Evolutionary conservation across 2,113 vertebrate genomes (phyloP).

Genomic region (Anhinga rufa): DNA sequence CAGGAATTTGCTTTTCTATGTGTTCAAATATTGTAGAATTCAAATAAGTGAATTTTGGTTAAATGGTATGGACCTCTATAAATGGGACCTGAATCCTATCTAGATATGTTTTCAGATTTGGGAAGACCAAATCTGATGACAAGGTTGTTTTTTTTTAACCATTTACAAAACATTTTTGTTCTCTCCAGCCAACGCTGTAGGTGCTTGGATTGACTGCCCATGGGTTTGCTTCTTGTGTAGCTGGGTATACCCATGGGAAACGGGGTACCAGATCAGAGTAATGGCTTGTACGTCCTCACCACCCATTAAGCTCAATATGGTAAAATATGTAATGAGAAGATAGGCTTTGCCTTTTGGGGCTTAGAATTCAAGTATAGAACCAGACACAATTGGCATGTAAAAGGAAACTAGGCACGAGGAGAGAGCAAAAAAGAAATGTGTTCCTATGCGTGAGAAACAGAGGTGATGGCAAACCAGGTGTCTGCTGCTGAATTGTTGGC

Average conservation of each 20-base stretch:
- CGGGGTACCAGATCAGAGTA: background rate
- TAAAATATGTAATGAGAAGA: background rate
- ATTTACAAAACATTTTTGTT: background rate
- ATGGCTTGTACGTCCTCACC: background rate
- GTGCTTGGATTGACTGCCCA: background rate
- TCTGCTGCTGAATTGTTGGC: background rate
- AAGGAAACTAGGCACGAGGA: background rate
- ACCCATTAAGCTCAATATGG: background rate
- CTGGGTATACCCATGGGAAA: background rate
- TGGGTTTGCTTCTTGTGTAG: background rate
- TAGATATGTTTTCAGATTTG: background rate
- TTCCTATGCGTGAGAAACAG: background rate
- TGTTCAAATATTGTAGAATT: background rate
- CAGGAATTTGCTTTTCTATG: background rate
- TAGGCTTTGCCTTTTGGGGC: background rate
- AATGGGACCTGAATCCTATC: background rate
- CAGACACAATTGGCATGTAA: background rate
- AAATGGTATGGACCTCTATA: background rate
- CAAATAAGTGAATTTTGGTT: too few species aligned
- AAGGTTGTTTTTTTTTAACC: background rate
- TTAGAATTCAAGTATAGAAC: background rate
- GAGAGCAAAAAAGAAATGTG: background rate
- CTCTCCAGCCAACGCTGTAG: background rate
- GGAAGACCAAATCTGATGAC: background rate
- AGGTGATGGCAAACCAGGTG: background rate